phyloP scores from a whole-genome alignment of 2,113 vertebrate species.

The Pogona vitticeps region DNA sequence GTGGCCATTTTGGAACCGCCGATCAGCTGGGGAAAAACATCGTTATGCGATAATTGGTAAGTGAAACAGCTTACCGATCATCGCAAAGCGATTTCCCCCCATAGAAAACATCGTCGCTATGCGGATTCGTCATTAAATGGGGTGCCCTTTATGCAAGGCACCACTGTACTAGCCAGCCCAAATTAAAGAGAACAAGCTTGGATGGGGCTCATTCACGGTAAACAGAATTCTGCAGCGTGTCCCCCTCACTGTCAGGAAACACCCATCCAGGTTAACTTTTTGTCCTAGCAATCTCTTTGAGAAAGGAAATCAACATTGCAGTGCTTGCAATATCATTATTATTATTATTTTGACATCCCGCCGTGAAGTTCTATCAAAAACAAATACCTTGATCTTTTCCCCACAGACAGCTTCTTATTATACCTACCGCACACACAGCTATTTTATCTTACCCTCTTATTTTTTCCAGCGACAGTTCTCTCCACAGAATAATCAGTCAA shows the following conservation, averaged over 20 bases:
- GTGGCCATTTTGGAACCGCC: too few species aligned
- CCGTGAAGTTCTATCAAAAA: slow-evolving; percentile 12
- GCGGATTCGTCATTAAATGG: too few species aligned
- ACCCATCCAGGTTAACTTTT: not conserved
- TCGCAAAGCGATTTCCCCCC: too few species aligned
- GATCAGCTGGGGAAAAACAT: too few species aligned
- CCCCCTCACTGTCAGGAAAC: not conserved
- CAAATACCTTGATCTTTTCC: slow-evolving; percentile 24
- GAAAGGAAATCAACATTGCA: not conserved
- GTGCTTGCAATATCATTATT: not conserved
- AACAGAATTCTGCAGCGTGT: too few species aligned
- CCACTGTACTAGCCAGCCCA: too few species aligned
- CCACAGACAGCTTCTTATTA: slow-evolving; percentile 48
- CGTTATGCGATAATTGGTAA: too few species aligned
- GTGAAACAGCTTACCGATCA: too few species aligned
- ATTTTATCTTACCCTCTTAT: slow-evolving; percentile 34
- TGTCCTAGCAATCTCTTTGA: not conserved
- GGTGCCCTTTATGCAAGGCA: too few species aligned
- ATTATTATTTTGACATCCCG: slow-evolving; percentile 5
- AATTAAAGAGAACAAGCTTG: too few species aligned
- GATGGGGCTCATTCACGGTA: too few species aligned
- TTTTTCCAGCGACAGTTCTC: slow-evolving; percentile 16
- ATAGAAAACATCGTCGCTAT: too few species aligned
- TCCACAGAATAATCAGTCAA: slow-evolving; percentile 1
- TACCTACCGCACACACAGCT: not conserved